Evolutionary conservation across 2,888 invertebrate species (phyloP).

Genomic region (Drosophila niveifrons): DNA sequence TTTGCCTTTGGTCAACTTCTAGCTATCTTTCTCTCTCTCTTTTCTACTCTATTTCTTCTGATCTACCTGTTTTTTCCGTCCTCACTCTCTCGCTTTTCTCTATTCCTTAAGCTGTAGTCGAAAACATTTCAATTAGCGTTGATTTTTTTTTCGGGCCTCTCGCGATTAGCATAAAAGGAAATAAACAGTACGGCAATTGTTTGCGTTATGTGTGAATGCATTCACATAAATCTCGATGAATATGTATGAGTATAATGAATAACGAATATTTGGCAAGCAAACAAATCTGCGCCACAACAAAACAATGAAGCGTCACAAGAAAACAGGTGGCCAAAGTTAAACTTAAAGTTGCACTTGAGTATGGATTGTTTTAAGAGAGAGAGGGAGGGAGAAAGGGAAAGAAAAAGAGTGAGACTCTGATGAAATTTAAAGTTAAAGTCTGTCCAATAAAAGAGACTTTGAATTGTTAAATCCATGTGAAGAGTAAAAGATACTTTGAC

Average conservation of each 20-base stretch:
- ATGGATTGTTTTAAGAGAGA: neutral
- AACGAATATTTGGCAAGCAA: constrained; percentile 21
- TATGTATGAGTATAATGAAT: constrained; percentile 2
- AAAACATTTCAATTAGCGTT: constrained; percentile 68
- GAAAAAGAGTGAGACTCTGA: neutral
- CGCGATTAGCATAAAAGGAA: constrained; percentile 50
- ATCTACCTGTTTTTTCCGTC: neutral
- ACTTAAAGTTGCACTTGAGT: neutral
- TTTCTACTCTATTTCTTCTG: neutral
- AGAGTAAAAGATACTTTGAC: too few relatives aligned
- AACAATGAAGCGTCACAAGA: constrained; percentile 16
- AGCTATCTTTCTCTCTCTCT: constrained; percentile 8
- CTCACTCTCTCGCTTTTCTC: constrained; percentile 17
- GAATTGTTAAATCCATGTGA: too few relatives aligned
- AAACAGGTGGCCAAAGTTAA: constrained; percentile 18
- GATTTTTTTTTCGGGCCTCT: constrained; percentile 34
- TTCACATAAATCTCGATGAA: constrained; percentile 37
- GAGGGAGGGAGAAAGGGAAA: neutral
- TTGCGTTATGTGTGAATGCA: constrained; percentile 33
- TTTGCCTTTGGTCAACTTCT: constrained; percentile 24
- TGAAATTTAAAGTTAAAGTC: neutral
- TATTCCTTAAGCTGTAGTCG: constrained; percentile 11
- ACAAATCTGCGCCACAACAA: constrained; percentile 5
- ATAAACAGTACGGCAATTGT: constrained; percentile 45
- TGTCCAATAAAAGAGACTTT: too few relatives aligned